A percentile compares a stretch with the other conserved stretches of the same genome.
These are phyloP conservation scores for Agrochola litura DNA, from an alignment of 2,888 invertebrate genomes.

Conservation along the genomic window DNA sequence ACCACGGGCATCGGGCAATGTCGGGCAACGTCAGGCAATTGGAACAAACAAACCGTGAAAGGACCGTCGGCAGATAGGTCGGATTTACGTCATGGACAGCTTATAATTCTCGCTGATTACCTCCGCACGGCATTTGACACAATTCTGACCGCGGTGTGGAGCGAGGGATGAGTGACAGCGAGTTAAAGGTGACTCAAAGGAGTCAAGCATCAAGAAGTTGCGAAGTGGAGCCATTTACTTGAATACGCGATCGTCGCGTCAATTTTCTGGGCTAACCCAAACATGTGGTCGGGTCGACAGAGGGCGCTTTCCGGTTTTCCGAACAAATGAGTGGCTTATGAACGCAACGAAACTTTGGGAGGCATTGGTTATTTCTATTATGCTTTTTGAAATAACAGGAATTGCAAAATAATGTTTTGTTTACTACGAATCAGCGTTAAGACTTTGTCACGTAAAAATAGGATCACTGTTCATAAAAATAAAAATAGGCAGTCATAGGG, in stretches of 20 bases:
- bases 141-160: slow-evolving; percentile 55
- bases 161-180: slow-evolving; percentile 36
- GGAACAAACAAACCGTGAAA: slow-evolving; percentile 70
- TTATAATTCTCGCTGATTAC: slow-evolving; percentile 76
- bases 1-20: slow-evolving; percentile 42
- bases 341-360: too few relatives aligned
- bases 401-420: background rate
- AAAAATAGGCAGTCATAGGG: too few relatives aligned
- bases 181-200: background rate
- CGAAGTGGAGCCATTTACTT: background rate
- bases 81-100: slow-evolving; percentile 73
- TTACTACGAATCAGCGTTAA: background rate
- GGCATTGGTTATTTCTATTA: too few relatives aligned
- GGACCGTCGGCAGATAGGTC: slow-evolving; percentile 60
- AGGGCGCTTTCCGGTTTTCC: too few relatives aligned
- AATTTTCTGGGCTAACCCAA: too few relatives aligned
- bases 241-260: too few relatives aligned
- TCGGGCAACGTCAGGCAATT: slow-evolving; percentile 46
- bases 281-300: too few relatives aligned
- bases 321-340: too few relatives aligned
- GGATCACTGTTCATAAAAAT: too few relatives aligned
- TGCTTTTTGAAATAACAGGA: background rate
- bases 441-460: too few relatives aligned
- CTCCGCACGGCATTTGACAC: slow-evolving; percentile 72
- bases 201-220: background rate